A percentile compares a stretch with the other conserved stretches of the same genome.
Conservation (phyloP, 2,888 invertebrate species). For the Plebejus melissa region DNA sequence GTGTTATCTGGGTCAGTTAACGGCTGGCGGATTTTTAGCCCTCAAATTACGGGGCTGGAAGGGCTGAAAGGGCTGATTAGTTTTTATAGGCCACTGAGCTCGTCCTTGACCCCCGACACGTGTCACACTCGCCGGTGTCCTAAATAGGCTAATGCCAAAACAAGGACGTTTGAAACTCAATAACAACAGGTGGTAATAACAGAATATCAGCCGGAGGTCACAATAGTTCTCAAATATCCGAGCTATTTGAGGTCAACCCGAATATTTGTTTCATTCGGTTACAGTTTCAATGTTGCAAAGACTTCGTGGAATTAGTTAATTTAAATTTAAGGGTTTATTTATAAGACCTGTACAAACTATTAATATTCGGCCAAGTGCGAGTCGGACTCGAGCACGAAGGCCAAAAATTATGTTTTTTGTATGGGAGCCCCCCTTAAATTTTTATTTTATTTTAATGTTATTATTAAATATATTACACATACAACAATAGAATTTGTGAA, state of each 20-base stretch:
- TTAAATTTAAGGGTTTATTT: too few species aligned
- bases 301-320: neutral
- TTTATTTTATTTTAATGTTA: too few species aligned
- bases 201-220: slow-evolving; percentile 6
- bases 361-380: too few species aligned
- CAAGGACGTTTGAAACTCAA: slow-evolving; percentile 32
- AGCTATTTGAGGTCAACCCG: neutral
- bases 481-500: too few species aligned
- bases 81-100: slow-evolving; percentile 66
- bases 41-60: slow-evolving; percentile 29
- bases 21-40: slow-evolving; percentile 39
- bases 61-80: slow-evolving; percentile 44
- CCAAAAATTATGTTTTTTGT: too few species aligned
- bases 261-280: neutral
- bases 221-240: slow-evolving; percentile 10
- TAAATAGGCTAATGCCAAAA: slow-evolving; percentile 37
- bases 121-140: slow-evolving; percentile 47
- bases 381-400: too few species aligned
- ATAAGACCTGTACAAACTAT: too few species aligned
- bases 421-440: too few species aligned
- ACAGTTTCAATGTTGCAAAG: neutral
- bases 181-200: slow-evolving; percentile 24
- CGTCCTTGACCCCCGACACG: slow-evolving; percentile 70
- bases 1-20: slow-evolving; percentile 26
- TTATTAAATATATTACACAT: too few species aligned